A percentile compares a stretch with the other conserved stretches of the same genome.
Conservation (phyloP, 1,140 invertebrate species). For the Trachymyrmex septentrionalis region DNA sequence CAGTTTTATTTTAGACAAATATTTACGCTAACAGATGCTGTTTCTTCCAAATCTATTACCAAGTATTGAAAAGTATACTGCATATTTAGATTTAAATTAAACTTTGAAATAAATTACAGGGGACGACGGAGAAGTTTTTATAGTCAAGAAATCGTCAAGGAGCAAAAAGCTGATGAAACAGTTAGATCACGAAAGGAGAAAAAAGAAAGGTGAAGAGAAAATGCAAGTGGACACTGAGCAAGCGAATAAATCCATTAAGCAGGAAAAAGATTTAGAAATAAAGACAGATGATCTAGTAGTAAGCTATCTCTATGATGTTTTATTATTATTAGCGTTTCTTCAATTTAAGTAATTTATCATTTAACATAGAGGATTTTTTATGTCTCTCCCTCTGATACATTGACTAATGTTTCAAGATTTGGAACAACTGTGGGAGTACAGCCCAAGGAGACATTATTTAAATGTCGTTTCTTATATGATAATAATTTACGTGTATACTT, state of each 20-base stretch:
- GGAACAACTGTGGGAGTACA: constrained; percentile 57
- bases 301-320: constrained; percentile 86
- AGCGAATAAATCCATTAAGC: constrained; percentile 84
- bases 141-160: constrained; percentile 97
- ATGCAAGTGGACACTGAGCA: constrained; percentile 85
- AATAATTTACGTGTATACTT: constrained; percentile 12
- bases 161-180: constrained; percentile 96
- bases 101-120: constrained; percentile 85
- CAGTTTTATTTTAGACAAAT: constrained; percentile 13
- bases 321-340: constrained; percentile 82
- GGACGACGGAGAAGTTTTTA: constrained; percentile 96
- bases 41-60: constrained; percentile 5
- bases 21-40: constrained; percentile 4
- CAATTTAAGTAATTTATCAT: constrained; percentile 63
- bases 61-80: not conserved
- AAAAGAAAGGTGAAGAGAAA: constrained; percentile 90
- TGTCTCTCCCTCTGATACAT: constrained; percentile 16
- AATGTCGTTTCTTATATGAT: constrained; percentile 46
- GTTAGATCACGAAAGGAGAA: constrained; percentile 92
- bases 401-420: constrained; percentile 61
- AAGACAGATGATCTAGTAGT: constrained; percentile 89
- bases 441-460: constrained; percentile 42
- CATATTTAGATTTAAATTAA: constrained; percentile 7
- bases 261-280: constrained; percentile 88
- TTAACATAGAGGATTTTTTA: constrained; percentile 39